Conservation (phyloP, 2,888 invertebrate genomes). For the Acheta domesticus region DNA sequence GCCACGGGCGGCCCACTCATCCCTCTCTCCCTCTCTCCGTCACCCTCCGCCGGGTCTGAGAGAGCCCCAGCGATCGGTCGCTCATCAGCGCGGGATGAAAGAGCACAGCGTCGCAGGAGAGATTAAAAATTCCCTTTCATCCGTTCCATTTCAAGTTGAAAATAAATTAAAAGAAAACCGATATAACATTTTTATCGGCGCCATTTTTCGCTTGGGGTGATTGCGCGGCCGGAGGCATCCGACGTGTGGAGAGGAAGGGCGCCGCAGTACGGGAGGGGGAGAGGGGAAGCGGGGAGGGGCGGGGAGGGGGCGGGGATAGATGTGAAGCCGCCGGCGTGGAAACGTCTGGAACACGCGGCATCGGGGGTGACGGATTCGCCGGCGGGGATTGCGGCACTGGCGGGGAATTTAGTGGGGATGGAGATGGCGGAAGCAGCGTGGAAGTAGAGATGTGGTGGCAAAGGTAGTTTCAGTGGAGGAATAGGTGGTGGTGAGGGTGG, state of each 20-base stretch:
- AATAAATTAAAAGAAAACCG: slow-evolving; percentile 2
- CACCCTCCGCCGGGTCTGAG: background rate
- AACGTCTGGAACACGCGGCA: background rate
- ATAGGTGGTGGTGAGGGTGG: no score
- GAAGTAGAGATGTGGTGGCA: background rate
- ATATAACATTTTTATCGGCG: slow-evolving; percentile 4
- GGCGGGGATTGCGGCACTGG: background rate
- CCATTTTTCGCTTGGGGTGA: background rate
- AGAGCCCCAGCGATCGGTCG: background rate
- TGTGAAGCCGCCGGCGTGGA: no score
- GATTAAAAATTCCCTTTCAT: slow-evolving; percentile 18
- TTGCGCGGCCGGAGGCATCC: no score
- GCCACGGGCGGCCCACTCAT: background rate
- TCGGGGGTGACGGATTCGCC: background rate
- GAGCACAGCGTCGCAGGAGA: background rate
- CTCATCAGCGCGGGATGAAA: slow-evolving; percentile 18
- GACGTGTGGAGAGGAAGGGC: no score
- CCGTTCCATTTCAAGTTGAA: slow-evolving; percentile 6
- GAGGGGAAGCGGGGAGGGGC: no score
- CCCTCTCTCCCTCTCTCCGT: background rate
- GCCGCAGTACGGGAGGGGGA: no score
- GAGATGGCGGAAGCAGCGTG: background rate
- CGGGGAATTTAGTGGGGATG: background rate
- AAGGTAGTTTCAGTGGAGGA: no score
- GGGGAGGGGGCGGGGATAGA: no score